phyloP scores from a whole-genome alignment of 2,113 vertebrate species.

The Chionis minor region DNA sequence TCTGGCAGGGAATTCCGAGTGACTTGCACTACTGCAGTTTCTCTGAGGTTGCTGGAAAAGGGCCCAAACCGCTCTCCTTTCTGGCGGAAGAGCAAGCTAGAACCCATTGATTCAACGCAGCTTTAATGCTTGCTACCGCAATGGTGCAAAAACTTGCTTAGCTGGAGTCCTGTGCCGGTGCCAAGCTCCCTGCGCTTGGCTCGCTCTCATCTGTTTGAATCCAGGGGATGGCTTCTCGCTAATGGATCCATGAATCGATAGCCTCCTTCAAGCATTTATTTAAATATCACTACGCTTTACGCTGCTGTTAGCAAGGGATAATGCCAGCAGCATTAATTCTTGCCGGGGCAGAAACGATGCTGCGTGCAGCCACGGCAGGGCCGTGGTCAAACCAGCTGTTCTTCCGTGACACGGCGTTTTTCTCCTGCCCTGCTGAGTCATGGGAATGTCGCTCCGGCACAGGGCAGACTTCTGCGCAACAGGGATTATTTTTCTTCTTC shows the following conservation, averaged over 20 bases:
- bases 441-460: neutral
- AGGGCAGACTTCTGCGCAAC: neutral
- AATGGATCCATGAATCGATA: neutral
- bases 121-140: neutral
- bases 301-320: neutral
- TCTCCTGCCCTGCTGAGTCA: neutral
- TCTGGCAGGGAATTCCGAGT: neutral
- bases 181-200: neutral
- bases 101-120: neutral
- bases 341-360: neutral
- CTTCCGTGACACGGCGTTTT: fast-evolving
- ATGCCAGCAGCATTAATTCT: neutral
- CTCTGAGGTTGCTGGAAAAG: neutral
- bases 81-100: neutral
- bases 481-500: neutral
- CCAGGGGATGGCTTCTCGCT: fast-evolving
- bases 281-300: fast-evolving
- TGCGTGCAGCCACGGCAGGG: fast-evolving
- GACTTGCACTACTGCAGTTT: neutral
- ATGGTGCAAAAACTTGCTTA: neutral
- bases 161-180: neutral
- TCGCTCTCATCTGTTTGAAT: neutral
- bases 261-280: neutral
- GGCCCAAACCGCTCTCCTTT: neutral
- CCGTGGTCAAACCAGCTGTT: fast-evolving